A percentile compares a stretch with the other conserved stretches of the same genome.
These are phyloP conservation scores for Chesias legatella DNA, from an alignment of 2,888 invertebrate species.

Conservation along the genomic window DNA sequence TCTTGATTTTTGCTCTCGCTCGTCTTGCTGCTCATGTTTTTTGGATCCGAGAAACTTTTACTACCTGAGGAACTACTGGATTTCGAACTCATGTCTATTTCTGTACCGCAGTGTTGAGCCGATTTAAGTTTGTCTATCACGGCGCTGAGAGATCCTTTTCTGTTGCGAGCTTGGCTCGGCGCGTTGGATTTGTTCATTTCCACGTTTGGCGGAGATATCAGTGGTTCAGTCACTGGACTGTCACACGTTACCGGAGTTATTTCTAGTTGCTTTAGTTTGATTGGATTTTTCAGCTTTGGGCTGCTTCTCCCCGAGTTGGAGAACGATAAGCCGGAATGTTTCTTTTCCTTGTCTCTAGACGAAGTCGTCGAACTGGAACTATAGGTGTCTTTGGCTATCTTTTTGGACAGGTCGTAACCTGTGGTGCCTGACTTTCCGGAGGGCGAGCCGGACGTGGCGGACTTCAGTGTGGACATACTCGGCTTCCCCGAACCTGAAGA, in stretches of 20 bases:
- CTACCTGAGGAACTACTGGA: conserved; percentile 66
- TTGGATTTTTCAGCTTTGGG: conserved; percentile 84
- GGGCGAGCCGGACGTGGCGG: conserved; percentile 85
- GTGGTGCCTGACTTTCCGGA: conserved; percentile 81
- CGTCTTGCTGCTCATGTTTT: conserved; percentile 59
- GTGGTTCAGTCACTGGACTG: conserved; percentile 62
- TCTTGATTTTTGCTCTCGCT: conserved; percentile 85
- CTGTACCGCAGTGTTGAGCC: conserved; percentile 83
- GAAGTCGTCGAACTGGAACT: conserved; percentile 61
- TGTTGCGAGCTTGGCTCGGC: conserved; percentile 82
- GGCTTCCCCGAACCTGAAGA: conserved; percentile 90
- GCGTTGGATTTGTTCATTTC: conserved; percentile 82
- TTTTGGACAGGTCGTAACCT: conserved; percentile 78
- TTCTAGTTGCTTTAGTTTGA: conserved; percentile 85
- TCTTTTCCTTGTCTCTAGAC: conserved; percentile 79
- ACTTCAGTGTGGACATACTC: conserved; percentile 93
- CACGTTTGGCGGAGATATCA: conserved; percentile 74
- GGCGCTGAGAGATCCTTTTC: conserved; percentile 89
- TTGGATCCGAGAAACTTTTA: conserved; percentile 72
- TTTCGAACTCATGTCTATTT: conserved; percentile 73
- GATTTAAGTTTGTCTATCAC: conserved; percentile 93
- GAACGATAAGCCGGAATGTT: conserved; percentile 73
- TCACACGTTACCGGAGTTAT: conserved; percentile 79
- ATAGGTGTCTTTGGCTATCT: conserved; percentile 74
- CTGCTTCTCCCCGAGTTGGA: conserved; percentile 81